Percentiles rank a stretch among this genome's conserved stretches.
Evolutionary conservation across 2,888 invertebrate species (phyloP).

Genomic region (Ethmia dodecea): DNA sequence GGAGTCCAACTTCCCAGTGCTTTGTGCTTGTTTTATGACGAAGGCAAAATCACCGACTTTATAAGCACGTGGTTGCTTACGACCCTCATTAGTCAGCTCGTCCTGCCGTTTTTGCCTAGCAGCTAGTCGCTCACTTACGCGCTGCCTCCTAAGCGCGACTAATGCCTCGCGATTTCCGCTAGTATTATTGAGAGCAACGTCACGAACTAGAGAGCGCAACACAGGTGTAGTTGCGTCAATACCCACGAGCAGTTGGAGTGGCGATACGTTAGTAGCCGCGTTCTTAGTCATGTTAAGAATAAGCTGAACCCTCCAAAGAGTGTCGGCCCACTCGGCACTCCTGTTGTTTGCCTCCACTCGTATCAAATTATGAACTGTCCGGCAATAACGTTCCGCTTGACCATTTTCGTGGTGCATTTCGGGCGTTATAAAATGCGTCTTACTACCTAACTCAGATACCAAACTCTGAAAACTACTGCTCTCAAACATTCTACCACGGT

Average conservation of each 20-base stretch:
- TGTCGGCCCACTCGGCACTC: background rate
- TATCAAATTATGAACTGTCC: background rate
- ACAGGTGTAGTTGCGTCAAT: constrained; percentile 1
- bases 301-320: background rate
- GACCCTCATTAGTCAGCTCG: constrained; percentile 5
- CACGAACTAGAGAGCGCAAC: constrained; percentile 1
- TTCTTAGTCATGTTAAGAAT: background rate
- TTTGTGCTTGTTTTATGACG: too few species aligned
- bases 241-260: background rate
- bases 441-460: constrained; percentile 1
- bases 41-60: too few species aligned
- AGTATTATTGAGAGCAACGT: background rate
- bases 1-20: too few species aligned
- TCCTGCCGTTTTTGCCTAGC: constrained; percentile 8
- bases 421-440: background rate
- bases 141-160: constrained; percentile 6
- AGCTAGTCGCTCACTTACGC: background rate
- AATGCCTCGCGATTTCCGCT: constrained; percentile 8
- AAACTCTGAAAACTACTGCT: background rate
- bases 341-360: constrained; percentile 2
- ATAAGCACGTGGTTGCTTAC: constrained; percentile 4
- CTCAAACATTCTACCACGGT: background rate
- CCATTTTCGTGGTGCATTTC: constrained; percentile 1
- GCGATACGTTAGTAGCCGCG: background rate
- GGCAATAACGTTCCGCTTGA: background rate